These are phyloP conservation scores for Mola mola DNA, from an alignment of 2,113 vertebrate genomes.

Conservation along the genomic window DNA sequence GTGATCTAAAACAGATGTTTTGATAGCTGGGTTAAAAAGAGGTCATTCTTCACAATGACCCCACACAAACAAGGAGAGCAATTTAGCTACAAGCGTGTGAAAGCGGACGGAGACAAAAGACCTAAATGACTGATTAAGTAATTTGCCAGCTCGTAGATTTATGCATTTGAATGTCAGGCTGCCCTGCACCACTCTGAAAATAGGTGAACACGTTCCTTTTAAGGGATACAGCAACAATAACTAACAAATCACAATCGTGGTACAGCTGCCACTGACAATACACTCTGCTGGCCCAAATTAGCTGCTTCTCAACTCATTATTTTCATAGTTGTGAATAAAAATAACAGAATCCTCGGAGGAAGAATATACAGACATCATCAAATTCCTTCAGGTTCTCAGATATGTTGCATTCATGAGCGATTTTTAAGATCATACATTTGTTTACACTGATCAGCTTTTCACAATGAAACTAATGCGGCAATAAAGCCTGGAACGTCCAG, in stretches of 20 bases:
- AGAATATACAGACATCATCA: neutral
- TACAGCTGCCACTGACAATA: slow-evolving; percentile 19
- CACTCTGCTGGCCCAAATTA: neutral
- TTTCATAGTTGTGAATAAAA: neutral
- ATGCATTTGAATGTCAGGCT: slow-evolving; percentile 11
- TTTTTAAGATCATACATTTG: slow-evolving; percentile 5
- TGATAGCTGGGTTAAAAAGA: slow-evolving; percentile 10
- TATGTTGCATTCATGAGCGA: neutral
- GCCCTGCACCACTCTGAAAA: too few relatives aligned
- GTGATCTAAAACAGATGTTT: slow-evolving; percentile 9
- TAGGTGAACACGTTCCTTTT: slow-evolving; percentile 14
- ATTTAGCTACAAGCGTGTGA: slow-evolving; percentile 31
- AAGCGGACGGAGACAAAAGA: slow-evolving; percentile 36
- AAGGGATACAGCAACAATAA: slow-evolving; percentile 28
- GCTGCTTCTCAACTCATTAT: neutral
- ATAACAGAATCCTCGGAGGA: neutral
- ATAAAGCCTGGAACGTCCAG: slow-evolving; percentile 7
- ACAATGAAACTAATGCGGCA: neutral
- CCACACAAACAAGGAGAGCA: slow-evolving; percentile 31
- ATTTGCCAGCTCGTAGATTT: slow-evolving; percentile 12
- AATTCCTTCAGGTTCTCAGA: neutral
- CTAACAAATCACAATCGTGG: slow-evolving; percentile 55
- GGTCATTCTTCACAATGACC: slow-evolving; percentile 17
- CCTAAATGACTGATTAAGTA: slow-evolving; percentile 15
- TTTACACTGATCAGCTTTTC: slow-evolving; percentile 2